These are phyloP conservation scores for Chrysemys picta DNA, from an alignment of 2,113 vertebrate species.

Conservation along the genomic window DNA sequence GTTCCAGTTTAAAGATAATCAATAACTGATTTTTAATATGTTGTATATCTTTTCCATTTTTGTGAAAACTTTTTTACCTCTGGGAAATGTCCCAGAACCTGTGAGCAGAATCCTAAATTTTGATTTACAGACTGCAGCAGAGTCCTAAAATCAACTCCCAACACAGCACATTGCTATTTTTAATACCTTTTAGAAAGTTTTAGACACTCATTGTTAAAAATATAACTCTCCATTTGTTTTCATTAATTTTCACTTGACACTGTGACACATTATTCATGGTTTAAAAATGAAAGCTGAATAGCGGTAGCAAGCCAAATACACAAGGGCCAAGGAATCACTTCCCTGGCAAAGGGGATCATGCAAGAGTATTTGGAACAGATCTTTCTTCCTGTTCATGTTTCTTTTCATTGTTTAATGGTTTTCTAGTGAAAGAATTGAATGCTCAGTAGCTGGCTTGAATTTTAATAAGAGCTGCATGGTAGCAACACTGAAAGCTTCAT, in stretches of 20 bases:
- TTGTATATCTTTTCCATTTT: constrained; percentile 6
- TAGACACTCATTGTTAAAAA: neutral
- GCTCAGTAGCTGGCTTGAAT: constrained; percentile 49
- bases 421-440: constrained; percentile 42
- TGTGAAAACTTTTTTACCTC: neutral
- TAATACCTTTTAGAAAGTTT: neutral
- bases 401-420: constrained; percentile 47
- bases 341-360: constrained; percentile 17
- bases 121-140: neutral
- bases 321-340: constrained; percentile 52
- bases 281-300: constrained; percentile 46
- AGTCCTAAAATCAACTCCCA: neutral
- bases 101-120: neutral
- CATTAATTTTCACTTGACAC: neutral
- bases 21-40: neutral
- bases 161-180: neutral
- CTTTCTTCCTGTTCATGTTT: constrained; percentile 48
- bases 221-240: neutral
- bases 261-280: constrained; percentile 36
- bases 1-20: constrained; percentile 29
- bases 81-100: neutral
- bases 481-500: constrained; percentile 14
- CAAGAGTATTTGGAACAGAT: constrained; percentile 44
- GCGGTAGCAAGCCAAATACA: constrained; percentile 43
- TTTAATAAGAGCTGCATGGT: constrained; percentile 47